Percentiles rank a stretch among this genome's conserved stretches.
These are phyloP conservation scores for Tuta absoluta DNA, from an alignment of 2,888 invertebrate genomes.

Conservation along the genomic window DNA sequence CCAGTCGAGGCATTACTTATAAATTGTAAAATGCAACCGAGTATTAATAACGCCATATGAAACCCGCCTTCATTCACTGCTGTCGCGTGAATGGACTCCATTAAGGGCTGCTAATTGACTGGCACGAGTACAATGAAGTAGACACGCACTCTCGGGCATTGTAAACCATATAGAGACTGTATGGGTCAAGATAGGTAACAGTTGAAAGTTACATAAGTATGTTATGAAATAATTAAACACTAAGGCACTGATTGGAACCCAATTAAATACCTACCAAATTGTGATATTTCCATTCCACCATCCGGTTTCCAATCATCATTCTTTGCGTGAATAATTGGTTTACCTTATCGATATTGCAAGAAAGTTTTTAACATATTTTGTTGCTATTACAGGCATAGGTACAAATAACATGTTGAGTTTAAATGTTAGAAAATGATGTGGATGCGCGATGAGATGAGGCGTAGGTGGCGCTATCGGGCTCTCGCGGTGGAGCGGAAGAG, in stretches of 20 bases:
- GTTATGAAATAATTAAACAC: too few species aligned
- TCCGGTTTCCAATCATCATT: background rate
- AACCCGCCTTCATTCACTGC: slow-evolving; percentile 56
- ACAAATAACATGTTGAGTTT: background rate
- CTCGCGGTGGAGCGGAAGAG: slow-evolving; percentile 42
- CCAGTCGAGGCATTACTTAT: slow-evolving; percentile 47
- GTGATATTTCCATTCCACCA: background rate
- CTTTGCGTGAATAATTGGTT: background rate
- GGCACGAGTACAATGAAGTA: slow-evolving; percentile 55
- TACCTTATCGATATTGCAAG: background rate
- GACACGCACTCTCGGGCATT: slow-evolving; percentile 52
- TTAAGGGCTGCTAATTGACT: slow-evolving; percentile 72
- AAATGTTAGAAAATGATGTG: background rate
- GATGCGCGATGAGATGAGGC: slow-evolving; percentile 35
- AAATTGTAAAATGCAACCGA: slow-evolving; percentile 33
- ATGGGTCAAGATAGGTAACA: slow-evolving; percentile 4
- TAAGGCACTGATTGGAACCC: background rate
- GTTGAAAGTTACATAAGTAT: background rate
- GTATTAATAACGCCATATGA: slow-evolving; percentile 51
- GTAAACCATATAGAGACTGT: slow-evolving; percentile 37
- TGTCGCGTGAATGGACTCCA: slow-evolving; percentile 66
- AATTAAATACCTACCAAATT: background rate
- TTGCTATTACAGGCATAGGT: background rate
- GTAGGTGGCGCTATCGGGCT: slow-evolving; percentile 54
- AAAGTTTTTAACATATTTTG: background rate